phyloP scores from a whole-genome alignment of 2,113 vertebrate genomes.

The Lycaon pictus region DNA sequence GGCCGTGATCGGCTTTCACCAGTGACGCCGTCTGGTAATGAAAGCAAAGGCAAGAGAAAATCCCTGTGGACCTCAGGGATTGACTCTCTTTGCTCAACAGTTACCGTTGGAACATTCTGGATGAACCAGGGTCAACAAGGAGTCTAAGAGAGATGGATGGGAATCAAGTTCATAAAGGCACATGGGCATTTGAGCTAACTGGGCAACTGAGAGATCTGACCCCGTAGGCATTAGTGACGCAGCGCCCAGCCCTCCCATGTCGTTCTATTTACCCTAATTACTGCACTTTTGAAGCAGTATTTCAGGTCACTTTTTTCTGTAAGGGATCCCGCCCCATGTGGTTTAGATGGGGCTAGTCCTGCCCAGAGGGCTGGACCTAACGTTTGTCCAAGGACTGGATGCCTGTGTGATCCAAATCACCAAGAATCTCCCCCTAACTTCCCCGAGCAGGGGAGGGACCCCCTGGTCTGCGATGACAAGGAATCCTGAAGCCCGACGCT shows the following conservation, averaged over 20 bases:
- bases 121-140: background rate
- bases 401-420: background rate
- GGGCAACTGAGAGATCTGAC: background rate
- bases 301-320: constrained; percentile 31
- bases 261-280: background rate
- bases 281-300: constrained; percentile 36
- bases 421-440: background rate
- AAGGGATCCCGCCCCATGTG: background rate
- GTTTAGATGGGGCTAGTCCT: background rate
- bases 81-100: background rate
- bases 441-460: background rate
- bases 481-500: too few species aligned
- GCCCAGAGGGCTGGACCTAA: background rate
- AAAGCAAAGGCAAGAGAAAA: background rate
- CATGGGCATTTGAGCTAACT: background rate
- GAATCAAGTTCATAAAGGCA: background rate
- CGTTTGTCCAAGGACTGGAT: background rate
- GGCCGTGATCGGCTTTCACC: background rate
- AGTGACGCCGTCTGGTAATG: background rate
- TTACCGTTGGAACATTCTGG: background rate
- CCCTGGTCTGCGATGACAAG: background rate
- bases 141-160: background rate
- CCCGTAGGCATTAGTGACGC: background rate
- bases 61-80: background rate
- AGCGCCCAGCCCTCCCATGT: background rate